Evolutionary conservation across 2,797 vertebrate genomes (phyloP).

Genomic region (Menidia menidia): DNA sequence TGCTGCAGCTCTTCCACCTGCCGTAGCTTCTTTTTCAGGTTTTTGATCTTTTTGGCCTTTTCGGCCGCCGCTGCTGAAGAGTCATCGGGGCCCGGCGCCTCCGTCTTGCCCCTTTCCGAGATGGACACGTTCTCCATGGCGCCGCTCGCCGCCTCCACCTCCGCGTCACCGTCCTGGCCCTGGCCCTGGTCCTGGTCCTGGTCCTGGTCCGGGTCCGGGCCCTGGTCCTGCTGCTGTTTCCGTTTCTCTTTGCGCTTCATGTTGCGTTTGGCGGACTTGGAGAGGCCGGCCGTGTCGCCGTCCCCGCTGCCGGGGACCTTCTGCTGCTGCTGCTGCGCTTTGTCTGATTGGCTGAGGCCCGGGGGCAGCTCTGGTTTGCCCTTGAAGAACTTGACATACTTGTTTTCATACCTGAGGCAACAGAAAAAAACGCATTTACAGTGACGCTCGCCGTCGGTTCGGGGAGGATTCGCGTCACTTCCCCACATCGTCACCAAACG

Average conservation of each 20-base stretch:
- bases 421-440: conserved; percentile 5
- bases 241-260: conserved; percentile 95
- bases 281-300: conserved; percentile 80
- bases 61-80: conserved; percentile 67
- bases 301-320: conserved; percentile 66
- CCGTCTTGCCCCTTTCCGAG: conserved; percentile 34
- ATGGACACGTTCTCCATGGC: conserved; percentile 83
- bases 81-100: conserved; percentile 10
- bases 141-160: conserved; percentile 74
- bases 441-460: not conserved
- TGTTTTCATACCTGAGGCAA: conserved; percentile 90
- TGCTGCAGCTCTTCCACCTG: conserved; percentile 93
- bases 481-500: not conserved
- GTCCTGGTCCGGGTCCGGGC: conserved; percentile 76
- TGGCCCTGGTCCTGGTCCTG: conserved; percentile 89
- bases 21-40: conserved; percentile 92
- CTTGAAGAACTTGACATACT: conserved; percentile 97
- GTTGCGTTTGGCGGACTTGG: conserved; percentile 93
- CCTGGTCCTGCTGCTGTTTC: conserved; percentile 83
- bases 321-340: conserved; percentile 68
- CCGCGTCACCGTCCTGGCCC: conserved; percentile 71
- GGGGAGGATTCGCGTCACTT: not conserved
- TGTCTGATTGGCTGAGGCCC: conserved; percentile 82
- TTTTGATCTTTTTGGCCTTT: conserved; percentile 91
- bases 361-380: conserved; percentile 94